Conservation (phyloP, 2,797 vertebrate genomes). For the Necrosyrtes monachus region DNA sequence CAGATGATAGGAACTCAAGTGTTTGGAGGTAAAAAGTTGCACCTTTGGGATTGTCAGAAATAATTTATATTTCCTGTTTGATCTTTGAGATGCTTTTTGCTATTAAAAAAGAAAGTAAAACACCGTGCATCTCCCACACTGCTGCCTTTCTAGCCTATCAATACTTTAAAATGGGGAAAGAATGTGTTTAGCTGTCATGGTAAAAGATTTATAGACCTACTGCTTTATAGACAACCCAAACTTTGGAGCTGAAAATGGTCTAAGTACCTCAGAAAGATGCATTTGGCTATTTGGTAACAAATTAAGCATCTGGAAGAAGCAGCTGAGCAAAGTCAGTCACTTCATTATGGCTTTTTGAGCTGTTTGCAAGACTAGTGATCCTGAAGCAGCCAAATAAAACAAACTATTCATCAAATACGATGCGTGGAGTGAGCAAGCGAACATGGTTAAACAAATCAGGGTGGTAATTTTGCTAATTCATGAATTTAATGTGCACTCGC, state of each 20-base stretch:
- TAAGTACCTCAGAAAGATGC: not conserved
- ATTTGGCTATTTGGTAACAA: not conserved
- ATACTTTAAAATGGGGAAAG: not conserved
- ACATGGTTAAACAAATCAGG: not conserved
- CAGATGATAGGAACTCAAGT: not conserved
- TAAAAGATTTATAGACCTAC: not conserved
- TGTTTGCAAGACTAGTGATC: not conserved
- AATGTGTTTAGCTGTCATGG: not conserved
- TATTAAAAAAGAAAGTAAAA: not conserved
- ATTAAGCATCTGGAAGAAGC: constrained; percentile 19
- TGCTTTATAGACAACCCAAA: not conserved
- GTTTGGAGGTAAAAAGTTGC: not conserved
- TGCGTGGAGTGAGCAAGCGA: not conserved
- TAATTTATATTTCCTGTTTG: not conserved
- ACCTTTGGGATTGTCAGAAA: not conserved
- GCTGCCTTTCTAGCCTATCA: not conserved
- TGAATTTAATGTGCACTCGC: not conserved
- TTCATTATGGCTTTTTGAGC: not conserved
- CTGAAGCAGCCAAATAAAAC: not conserved
- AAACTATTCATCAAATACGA: not conserved
- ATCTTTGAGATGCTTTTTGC: not conserved
- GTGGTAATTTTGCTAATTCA: not conserved
- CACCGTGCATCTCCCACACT: not conserved
- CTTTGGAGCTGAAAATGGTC: not conserved
- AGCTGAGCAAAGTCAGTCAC: not conserved